Percentiles rank a stretch among this genome's conserved stretches.
These are phyloP conservation scores for Pristis pectinata DNA, from an alignment of 2,797 vertebrate species.

Conservation along the genomic window DNA sequence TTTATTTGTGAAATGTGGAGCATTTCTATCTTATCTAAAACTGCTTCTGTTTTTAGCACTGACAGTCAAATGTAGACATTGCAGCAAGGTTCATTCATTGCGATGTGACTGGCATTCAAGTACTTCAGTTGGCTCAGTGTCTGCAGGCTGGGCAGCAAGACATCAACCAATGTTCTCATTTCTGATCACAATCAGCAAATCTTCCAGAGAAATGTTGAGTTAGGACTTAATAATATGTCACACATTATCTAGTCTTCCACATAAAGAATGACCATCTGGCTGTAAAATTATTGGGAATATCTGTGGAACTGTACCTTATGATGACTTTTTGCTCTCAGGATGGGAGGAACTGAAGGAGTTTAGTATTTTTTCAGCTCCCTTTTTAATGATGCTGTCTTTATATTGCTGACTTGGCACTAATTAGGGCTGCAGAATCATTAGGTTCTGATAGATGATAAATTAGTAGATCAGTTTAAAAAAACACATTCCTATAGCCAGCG, in stretches of 20 bases:
- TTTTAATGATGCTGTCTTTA: neutral
- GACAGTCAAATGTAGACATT: neutral
- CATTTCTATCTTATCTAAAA: neutral
- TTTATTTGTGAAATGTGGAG: neutral
- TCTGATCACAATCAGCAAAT: neutral
- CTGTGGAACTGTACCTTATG: neutral
- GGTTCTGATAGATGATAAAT: neutral
- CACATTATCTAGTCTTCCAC: neutral
- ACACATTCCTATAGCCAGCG: neutral
- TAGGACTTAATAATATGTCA: neutral
- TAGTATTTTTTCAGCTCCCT: neutral
- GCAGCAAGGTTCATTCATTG: neutral
- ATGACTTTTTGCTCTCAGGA: neutral
- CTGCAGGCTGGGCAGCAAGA: conserved; percentile 17
- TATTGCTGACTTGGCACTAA: neutral
- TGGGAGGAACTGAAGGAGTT: neutral
- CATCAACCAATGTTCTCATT: conserved; percentile 11
- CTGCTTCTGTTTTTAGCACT: conserved; percentile 16
- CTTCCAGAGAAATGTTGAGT: neutral
- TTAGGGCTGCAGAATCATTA: neutral
- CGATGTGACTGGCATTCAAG: neutral
- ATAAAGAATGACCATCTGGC: neutral
- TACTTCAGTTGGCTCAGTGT: neutral
- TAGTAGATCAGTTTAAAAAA: neutral
- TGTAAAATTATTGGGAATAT: neutral